Evolutionary conservation across 2,888 invertebrate genomes (phyloP), one percentile per base, ranked within the genome.

Genomic region (Deroplatys truncata): DNA sequence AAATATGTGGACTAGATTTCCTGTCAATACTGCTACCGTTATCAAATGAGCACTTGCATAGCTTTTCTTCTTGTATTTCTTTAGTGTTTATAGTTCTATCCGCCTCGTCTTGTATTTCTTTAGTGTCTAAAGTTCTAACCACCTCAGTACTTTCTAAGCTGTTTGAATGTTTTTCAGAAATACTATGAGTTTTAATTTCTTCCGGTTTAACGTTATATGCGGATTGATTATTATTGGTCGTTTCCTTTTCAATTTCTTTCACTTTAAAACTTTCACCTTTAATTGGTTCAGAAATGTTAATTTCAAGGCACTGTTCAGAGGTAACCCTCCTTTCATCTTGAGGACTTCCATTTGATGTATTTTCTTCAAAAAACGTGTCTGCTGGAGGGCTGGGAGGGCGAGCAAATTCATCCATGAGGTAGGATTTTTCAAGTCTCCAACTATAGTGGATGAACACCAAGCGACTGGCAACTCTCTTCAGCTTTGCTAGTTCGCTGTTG

Each of bases 341-440:
- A 72, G 85, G 72, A 35, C 28, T 89, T 25, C 10, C 82, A n/a
- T 84, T 82, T 83, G 28, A 29, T 13, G 31, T 25, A 35, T 72
- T 43, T 83, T 91, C 91, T 28, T 87, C 86, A 83, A 91, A 91
- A 85, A 91, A 90, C 16, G 88, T 84, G 28, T 91, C 91, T 56
- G 84, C 82, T 16, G 90, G 90, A 9, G 91, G 90, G 28, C 89
- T 90, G 0, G 97, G 96, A 0, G 97, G 97, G 92, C 95, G 94
- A 0, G 97, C 98, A 92, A 97, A 98, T 92, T 98, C 98, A 91
- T 98, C 98, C 94, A 98, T 95, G 84, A 98, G 94, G 93, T 98
- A 99, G 0, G 98, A 97, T 92, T 97, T 97, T 93, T 99, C 99
- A 84, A 99, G 94, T 87, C 97, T 96, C 96, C 98, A 98, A 92